Evolutionary conservation across 2,888 invertebrate genomes (phyloP), one percentile per base, ranked within the genome.

Genomic region (Cephalotes varians): DNA sequence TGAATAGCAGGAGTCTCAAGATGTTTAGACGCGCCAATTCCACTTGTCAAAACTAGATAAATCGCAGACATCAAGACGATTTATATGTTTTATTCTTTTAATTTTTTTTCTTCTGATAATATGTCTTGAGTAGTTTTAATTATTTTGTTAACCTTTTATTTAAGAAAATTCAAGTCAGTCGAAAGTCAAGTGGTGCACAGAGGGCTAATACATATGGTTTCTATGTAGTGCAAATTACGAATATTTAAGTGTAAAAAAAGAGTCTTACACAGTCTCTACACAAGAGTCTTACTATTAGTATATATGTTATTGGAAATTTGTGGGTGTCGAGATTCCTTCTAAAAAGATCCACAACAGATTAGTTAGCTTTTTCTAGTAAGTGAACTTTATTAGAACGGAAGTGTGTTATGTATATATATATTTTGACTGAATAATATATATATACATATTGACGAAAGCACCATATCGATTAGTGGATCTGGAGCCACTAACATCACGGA

Each of bases 391-490:
- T 56, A 6, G 34, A 62, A n/a, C 12, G 12, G 6, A 62, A 60
- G 18, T 54, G 40, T 9, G 31, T 72, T 40, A 60, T 56, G 51
- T 28, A 25, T 56, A 34, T 64, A 40, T 25, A 60, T 62, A 62
- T 62, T 37, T 60, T 40, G 18, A 44, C 7, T 40, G 40, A 40
- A 40, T 62, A 10, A 34, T 60, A 37, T 62, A 37, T 60, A 40
- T 62, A 64, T 44, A 15, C 25, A 44, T 28, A 64, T 64, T 64
- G 40, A 44, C 31, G n/a, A 71, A 77, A 69, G 51, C 31, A 54
- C 10, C 58, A 80, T 80, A 71, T 80, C 58, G 47, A 47, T 71
- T 71, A 40, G 34, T 54, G 49, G 56, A 21, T 79, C 6, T 79
- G 12, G 15, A 44, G 25, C 31, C 56, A 56, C 34, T 60, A 34